phyloP scores from a whole-genome alignment of 2,797 vertebrate genomes.

The Anas bernieri region DNA sequence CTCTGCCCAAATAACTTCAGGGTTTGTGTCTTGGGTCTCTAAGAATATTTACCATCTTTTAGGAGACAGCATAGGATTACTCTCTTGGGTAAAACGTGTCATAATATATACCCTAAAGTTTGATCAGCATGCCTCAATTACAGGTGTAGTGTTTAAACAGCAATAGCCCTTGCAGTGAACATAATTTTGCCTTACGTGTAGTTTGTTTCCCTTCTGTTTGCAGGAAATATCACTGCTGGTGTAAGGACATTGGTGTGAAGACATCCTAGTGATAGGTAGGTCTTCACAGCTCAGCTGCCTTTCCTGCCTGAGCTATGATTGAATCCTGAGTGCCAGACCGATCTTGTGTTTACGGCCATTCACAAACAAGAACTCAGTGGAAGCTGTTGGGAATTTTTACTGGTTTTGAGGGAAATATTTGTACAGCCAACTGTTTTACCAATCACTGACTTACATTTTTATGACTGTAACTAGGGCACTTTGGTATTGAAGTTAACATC shows the following conservation, averaged over 20 bases:
- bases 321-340: background rate
- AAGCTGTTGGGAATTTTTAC: background rate
- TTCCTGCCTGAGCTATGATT: background rate
- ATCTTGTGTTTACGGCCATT: background rate
- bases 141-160: background rate
- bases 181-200: background rate
- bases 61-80: background rate
- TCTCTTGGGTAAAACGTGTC: background rate
- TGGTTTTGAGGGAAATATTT: background rate
- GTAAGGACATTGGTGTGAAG: background rate
- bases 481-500: background rate
- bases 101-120: fast-evolving
- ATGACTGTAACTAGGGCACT: background rate
- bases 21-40: background rate
- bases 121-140: background rate
- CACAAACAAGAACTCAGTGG: background rate
- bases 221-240: background rate
- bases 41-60: background rate
- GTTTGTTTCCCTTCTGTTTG: background rate
- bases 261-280: background rate
- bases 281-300: background rate
- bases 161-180: background rate
- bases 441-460: background rate
- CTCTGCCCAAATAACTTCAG: background rate
- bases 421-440: background rate